Conservation (phyloP, 2,888 invertebrate species). For the Erpobdella octoculata region DNA sequence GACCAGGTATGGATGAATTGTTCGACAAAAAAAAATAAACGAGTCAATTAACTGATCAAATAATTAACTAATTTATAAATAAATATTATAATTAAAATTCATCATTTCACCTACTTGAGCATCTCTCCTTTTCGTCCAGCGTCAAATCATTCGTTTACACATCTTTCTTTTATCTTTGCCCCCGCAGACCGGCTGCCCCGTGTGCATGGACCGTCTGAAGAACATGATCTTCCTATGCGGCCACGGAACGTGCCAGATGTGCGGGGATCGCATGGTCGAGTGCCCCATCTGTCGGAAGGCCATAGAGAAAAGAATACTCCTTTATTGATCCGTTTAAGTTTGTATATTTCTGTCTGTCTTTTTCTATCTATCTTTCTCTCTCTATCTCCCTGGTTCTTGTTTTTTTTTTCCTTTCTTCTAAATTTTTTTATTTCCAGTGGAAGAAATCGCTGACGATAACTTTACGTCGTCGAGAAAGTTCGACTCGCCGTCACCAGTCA, state of each 20-base stretch:
- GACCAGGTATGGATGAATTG: constrained; percentile 64
- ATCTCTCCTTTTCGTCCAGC: too few relatives aligned
- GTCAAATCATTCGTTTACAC: too few relatives aligned
- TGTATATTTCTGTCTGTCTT: background rate
- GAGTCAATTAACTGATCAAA: background rate
- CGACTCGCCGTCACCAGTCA: too few relatives aligned
- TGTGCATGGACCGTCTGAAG: constrained; percentile 90
- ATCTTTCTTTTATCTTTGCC: background rate
- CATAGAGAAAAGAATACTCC: constrained; percentile 85
- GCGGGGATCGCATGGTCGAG: constrained; percentile 91
- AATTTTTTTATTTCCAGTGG: too few relatives aligned
- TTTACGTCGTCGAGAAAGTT: too few relatives aligned
- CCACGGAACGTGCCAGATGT: constrained; percentile 95
- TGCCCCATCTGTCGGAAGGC: constrained; percentile 95
- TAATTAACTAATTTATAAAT: background rate
- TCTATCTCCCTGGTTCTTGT: background rate
- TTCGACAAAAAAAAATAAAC: background rate
- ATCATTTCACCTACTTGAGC: too few relatives aligned
- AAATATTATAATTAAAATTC: background rate
- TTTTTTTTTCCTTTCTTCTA: too few relatives aligned
- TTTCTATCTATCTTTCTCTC: background rate
- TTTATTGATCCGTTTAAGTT: constrained; percentile 59
- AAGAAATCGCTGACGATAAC: too few relatives aligned
- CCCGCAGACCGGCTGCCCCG: constrained; percentile 91
- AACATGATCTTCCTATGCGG: constrained; percentile 98